A percentile compares a stretch with the other conserved stretches of the same genome.
Conservation (phyloP, 2,113 vertebrate species). For the Thamnophis sirtalis region DNA sequence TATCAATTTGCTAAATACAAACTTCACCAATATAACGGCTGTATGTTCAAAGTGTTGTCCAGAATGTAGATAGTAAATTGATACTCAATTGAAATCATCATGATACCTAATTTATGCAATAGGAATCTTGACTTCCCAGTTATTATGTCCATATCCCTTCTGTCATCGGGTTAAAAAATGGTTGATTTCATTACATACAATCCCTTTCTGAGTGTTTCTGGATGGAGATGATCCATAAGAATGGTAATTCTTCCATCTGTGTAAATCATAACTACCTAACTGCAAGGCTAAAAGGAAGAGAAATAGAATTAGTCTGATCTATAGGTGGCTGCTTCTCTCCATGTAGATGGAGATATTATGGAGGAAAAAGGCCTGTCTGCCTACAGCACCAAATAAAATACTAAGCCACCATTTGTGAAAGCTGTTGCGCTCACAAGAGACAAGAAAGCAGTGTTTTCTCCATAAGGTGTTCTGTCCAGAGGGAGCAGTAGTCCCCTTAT, state of each 20-base stretch:
- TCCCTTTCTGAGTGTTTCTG: background rate
- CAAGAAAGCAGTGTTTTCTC: background rate
- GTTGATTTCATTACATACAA: background rate
- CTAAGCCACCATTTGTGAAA: background rate
- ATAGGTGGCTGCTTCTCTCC: background rate
- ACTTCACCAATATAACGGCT: background rate
- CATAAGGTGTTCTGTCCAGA: constrained; percentile 11
- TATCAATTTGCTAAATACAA: background rate
- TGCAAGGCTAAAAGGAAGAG: background rate
- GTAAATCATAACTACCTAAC: background rate
- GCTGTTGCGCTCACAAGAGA: background rate
- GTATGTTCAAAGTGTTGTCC: background rate
- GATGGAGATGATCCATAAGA: background rate
- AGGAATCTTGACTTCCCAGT: background rate
- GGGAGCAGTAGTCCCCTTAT: background rate
- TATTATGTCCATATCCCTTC: background rate
- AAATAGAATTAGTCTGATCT: background rate
- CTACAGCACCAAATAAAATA: background rate
- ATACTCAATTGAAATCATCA: background rate
- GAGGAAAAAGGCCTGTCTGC: background rate
- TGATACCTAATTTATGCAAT: background rate
- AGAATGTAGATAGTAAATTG: background rate
- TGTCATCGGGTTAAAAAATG: background rate
- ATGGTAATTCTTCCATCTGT: background rate
- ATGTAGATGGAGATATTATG: background rate